These are phyloP conservation scores for Murina feae DNA, from an alignment of 2,113 vertebrate species.

Conservation along the genomic window DNA sequence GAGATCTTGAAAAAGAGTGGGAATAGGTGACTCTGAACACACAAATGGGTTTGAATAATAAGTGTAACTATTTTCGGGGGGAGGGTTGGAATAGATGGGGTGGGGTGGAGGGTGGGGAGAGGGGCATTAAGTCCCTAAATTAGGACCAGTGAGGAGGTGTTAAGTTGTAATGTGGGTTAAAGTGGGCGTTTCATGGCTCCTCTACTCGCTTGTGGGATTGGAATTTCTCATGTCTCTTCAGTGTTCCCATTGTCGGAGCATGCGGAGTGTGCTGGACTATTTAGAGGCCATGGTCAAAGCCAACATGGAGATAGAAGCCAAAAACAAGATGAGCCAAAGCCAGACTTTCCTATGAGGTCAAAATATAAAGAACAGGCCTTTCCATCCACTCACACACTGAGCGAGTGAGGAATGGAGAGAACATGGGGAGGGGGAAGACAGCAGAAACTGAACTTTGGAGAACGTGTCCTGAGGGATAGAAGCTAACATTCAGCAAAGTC, in stretches of 20 bases:
- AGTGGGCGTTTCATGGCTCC: neutral
- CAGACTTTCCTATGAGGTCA: neutral
- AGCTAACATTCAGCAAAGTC: neutral
- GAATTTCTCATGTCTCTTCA: neutral
- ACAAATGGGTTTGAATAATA: neutral
- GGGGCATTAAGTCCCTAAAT: neutral
- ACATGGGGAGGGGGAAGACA: neutral
- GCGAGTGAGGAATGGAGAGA: neutral
- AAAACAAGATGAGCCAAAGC: neutral
- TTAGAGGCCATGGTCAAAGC: neutral
- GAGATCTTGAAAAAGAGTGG: neutral
- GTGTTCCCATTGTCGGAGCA: fast-evolving
- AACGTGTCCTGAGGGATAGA: neutral
- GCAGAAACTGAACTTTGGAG: neutral
- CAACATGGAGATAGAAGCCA: neutral
- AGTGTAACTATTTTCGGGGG: neutral
- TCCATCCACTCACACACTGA: neutral
- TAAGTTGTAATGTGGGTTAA: neutral
- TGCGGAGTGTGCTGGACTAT: no score
- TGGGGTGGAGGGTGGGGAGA: neutral
- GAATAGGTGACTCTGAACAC: neutral
- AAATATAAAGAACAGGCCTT: neutral
- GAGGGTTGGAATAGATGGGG: no score
- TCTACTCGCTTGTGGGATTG: neutral
- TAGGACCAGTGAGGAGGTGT: neutral